These are phyloP conservation scores for Standfussiana lucernea DNA, from an alignment of 2,888 invertebrate species.

Conservation along the genomic window DNA sequence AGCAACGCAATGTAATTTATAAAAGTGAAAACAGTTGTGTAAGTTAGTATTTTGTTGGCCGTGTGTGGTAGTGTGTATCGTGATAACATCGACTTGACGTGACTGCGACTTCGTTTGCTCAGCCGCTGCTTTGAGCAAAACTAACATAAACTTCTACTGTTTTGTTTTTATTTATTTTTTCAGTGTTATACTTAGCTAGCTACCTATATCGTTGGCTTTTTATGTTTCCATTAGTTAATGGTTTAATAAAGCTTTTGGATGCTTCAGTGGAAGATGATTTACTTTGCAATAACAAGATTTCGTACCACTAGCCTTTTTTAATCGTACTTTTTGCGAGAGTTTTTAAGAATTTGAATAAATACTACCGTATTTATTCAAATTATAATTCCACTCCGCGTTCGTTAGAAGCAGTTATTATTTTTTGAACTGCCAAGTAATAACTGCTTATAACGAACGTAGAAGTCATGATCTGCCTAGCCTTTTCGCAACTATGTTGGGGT, in stretches of 20 bases:
- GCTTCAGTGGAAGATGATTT: slow-evolving; percentile 29
- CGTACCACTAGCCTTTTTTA: neutral
- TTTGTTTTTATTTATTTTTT: slow-evolving; percentile 68
- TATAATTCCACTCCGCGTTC: neutral
- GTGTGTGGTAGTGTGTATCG: slow-evolving; percentile 69
- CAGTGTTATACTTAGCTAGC: slow-evolving; percentile 18
- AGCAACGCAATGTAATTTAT: slow-evolving; percentile 34
- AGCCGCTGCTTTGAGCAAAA: slow-evolving; percentile 84
- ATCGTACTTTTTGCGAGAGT: neutral
- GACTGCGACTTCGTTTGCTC: slow-evolving; percentile 85
- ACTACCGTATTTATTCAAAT: too few relatives aligned
- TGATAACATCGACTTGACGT: slow-evolving; percentile 85
- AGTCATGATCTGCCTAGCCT: neutral
- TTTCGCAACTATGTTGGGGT: neutral
- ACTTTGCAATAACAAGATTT: slow-evolving; percentile 18
- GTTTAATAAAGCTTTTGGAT: slow-evolving; percentile 36
- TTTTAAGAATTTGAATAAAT: too few relatives aligned
- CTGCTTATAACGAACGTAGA: too few relatives aligned
- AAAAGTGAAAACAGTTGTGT: neutral
- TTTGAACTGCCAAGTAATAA: too few relatives aligned
- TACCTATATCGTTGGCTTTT: slow-evolving; percentile 1
- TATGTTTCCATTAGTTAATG: slow-evolving; percentile 29
- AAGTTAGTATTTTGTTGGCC: neutral
- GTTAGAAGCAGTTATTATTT: neutral
- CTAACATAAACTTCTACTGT: slow-evolving; percentile 87